Evolutionary conservation across 2,797 vertebrate species (phyloP), one percentile per base, ranked within the genome.

Genomic region (Kryptopterus vitreolus): DNA sequence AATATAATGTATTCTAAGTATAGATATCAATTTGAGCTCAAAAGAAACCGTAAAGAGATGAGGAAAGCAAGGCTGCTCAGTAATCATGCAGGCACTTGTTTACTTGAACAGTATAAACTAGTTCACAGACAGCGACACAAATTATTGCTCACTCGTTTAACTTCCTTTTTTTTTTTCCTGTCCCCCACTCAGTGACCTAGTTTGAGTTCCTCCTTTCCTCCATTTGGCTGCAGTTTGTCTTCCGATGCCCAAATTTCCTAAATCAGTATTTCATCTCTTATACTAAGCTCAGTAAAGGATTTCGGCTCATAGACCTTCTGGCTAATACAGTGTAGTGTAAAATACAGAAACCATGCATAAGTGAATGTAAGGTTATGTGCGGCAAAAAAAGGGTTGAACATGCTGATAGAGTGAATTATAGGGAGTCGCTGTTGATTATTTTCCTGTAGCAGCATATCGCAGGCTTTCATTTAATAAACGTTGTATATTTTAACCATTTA

Each of bases 161-260:
- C 22, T 68, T 6, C 26, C 8, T 31, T 33, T 53, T 33, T 13
- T 50, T 43, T n/a, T n/a, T n/a, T n/a, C n/a, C n/a, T n/a, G n/a
- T n/a, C n/a, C n/a, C n/a, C n/a, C n/a, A n/a, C 10, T 33, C 48
- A 53, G 26, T 13, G 26, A n/a, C 69, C 50, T 71, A 7, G 26
- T 53, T 71, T 35, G 2, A 55, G 69, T 55, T 55, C 29, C 0
- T 5, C 50, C 4, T 4, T 18, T 72, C 12, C 6, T 55, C 50
- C 11, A 6, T 48, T 88, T 88, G 89, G 86, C 90, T 91, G 76
- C 87, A 78, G 53, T 85, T 70, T 66, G 84, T 89, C 86, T 88
- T 31, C 24, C 2, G 9, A 7, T 33, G 50, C 29, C n/a, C 50
- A 35, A 55, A n/a, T n/a, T 55, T 72, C 50, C 88, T 74, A 71